Percentiles rank a stretch among this genome's conserved stretches.
phyloP scores from a whole-genome alignment of 2,888 invertebrate genomes.

The Doris montereyensis region DNA sequence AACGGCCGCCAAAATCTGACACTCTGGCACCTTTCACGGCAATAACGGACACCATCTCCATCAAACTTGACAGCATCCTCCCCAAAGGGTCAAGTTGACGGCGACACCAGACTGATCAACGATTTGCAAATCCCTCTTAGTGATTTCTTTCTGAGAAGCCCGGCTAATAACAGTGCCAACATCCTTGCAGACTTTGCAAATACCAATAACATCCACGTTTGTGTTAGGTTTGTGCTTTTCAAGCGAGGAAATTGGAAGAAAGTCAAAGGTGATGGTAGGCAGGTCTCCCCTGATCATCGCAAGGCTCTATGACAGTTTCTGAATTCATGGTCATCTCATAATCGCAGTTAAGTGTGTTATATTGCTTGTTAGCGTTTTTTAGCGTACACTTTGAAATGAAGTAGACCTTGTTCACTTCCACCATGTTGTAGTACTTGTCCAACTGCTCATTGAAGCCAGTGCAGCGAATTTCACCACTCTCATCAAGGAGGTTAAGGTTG shows the following conservation, averaged over 20 bases:
- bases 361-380: slow-evolving; percentile 96
- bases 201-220: slow-evolving; percentile 88
- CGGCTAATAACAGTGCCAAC: slow-evolving; percentile 82
- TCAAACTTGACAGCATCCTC: slow-evolving; percentile 88
- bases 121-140: slow-evolving; percentile 89
- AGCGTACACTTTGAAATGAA: slow-evolving; percentile 87
- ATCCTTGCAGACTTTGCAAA: slow-evolving; percentile 84
- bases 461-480: slow-evolving; percentile 92
- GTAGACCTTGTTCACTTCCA: slow-evolving; percentile 86
- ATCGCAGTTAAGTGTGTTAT: slow-evolving; percentile 87
- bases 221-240: slow-evolving; percentile 80
- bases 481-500: slow-evolving; percentile 92
- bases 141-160: slow-evolving; percentile 85
- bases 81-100: slow-evolving; percentile 92
- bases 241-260: slow-evolving; percentile 83
- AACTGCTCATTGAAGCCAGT: slow-evolving; percentile 91
- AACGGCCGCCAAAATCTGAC: slow-evolving; percentile 83
- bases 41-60: slow-evolving; percentile 83
- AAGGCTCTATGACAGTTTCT: slow-evolving; percentile 78
- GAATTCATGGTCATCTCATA: slow-evolving; percentile 92
- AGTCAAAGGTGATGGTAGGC: slow-evolving; percentile 85
- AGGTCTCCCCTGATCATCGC: slow-evolving; percentile 77
- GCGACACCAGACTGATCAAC: slow-evolving; percentile 88
- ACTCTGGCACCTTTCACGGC: slow-evolving; percentile 88
- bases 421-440: slow-evolving; percentile 89